phyloP scores from a whole-genome alignment of 2,888 invertebrate genomes.

The Dynastes tityus region DNA sequence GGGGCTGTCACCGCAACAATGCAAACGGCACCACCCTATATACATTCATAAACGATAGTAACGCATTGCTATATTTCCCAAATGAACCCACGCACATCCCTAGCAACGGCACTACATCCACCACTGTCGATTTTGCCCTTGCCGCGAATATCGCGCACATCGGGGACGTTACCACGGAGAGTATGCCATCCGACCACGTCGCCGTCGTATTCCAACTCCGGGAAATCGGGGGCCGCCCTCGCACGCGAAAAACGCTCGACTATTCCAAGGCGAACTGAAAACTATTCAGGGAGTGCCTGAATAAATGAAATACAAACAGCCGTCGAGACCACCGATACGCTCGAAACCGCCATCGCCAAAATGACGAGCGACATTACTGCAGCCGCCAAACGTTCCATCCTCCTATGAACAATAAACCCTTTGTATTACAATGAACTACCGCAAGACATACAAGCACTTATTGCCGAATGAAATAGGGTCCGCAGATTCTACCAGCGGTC shows the following conservation, averaged over 20 bases:
- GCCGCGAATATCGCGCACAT: constrained; percentile 43
- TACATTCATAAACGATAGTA: too few species aligned
- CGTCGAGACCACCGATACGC: not conserved
- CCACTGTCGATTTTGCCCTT: constrained; percentile 51
- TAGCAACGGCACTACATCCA: constrained; percentile 22
- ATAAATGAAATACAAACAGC: not conserved
- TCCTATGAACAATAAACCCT: not conserved
- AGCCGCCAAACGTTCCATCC: not conserved
- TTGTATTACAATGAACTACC: not conserved
- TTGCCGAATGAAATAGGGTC: not conserved
- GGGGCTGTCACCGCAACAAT: not conserved
- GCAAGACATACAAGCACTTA: not conserved
- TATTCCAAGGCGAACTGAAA: not conserved
- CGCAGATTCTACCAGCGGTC: constrained; percentile 5
- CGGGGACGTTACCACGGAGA: not conserved
- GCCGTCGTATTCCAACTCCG: too few species aligned
- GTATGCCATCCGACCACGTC: not conserved
- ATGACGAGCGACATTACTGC: not conserved
- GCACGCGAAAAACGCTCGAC: too few species aligned
- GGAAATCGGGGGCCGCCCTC: too few species aligned
- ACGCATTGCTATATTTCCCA: too few species aligned
- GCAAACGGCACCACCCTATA: too few species aligned
- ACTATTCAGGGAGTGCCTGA: not conserved
- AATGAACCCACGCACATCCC: too few species aligned
- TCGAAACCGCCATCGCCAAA: not conserved